Percentiles rank a stretch among this genome's conserved stretches.
phyloP scores from a whole-genome alignment of 2,113 vertebrate species.

The Mormyrus lacerda region DNA sequence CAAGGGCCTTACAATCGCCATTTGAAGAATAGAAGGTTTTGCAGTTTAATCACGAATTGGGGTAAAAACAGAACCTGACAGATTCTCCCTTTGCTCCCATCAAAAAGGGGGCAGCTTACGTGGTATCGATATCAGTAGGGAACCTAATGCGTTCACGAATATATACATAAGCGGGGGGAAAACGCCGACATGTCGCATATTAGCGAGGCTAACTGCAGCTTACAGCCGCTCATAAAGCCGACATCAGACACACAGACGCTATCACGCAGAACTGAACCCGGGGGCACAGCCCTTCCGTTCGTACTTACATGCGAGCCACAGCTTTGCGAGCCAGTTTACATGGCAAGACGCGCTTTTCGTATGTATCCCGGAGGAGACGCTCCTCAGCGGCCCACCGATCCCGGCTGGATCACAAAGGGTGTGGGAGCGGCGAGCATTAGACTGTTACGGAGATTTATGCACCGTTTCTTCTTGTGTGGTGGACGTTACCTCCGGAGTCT shows the following conservation, averaged over 20 bases:
- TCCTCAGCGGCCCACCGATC: constrained; percentile 97
- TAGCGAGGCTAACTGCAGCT: neutral
- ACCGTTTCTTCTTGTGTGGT: neutral
- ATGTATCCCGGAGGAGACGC: constrained; percentile 93
- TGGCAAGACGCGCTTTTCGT: constrained; percentile 91
- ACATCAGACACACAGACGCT: neutral
- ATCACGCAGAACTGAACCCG: neutral
- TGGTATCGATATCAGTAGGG: neutral
- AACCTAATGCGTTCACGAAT: neutral
- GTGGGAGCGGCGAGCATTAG: neutral
- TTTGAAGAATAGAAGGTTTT: neutral
- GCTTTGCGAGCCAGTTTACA: constrained; percentile 97
- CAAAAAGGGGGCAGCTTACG: neutral
- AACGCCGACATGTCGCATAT: neutral
- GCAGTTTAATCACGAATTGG: neutral
- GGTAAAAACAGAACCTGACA: neutral
- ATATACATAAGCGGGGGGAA: neutral
- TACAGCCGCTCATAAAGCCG: neutral
- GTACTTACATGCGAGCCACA: constrained; percentile 94
- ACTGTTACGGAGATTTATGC: neutral
- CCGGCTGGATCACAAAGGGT: constrained; percentile 66
- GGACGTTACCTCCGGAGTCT: neutral
- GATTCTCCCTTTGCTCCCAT: neutral
- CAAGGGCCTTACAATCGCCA: neutral
- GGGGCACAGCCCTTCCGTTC: neutral